A percentile compares a stretch with the other conserved stretches of the same genome.
phyloP scores from a whole-genome alignment of 2,888 invertebrate species.

The Mythimna pallens region DNA sequence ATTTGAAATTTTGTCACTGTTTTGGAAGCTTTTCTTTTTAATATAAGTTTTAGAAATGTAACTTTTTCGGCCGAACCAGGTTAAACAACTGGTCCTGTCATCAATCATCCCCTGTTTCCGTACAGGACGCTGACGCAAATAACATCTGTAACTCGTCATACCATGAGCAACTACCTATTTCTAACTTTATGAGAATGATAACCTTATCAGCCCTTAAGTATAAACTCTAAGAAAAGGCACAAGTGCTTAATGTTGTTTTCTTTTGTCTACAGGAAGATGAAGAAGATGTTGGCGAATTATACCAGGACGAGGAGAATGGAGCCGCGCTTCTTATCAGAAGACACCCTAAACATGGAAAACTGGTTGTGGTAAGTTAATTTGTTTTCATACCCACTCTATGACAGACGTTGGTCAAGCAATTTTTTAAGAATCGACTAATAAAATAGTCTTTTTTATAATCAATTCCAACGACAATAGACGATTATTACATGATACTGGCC shows the following conservation, averaged over 20 bases:
- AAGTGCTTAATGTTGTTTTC: neutral
- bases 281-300: slow-evolving; percentile 95
- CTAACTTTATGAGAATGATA: too few relatives aligned
- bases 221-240: too few relatives aligned
- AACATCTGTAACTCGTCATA: too few relatives aligned
- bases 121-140: too few relatives aligned
- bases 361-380: slow-evolving; percentile 94
- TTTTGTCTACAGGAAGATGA: slow-evolving; percentile 89
- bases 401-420: fast-evolving
- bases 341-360: slow-evolving; percentile 94
- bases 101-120: too few relatives aligned
- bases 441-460: neutral
- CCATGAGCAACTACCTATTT: too few relatives aligned
- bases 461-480: neutral
- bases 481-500: neutral
- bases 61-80: too few relatives aligned
- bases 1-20: slow-evolving; percentile 31
- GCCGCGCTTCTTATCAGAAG: slow-evolving; percentile 96
- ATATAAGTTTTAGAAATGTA: neutral
- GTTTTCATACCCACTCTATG: neutral
- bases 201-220: too few relatives aligned
- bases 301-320: slow-evolving; percentile 96
- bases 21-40: slow-evolving; percentile 17
- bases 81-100: too few relatives aligned
- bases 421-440: neutral